Evolutionary conservation across 2,113 vertebrate genomes (phyloP), one percentile per base, ranked within the genome.

Genomic region (Sus scrofa): DNA sequence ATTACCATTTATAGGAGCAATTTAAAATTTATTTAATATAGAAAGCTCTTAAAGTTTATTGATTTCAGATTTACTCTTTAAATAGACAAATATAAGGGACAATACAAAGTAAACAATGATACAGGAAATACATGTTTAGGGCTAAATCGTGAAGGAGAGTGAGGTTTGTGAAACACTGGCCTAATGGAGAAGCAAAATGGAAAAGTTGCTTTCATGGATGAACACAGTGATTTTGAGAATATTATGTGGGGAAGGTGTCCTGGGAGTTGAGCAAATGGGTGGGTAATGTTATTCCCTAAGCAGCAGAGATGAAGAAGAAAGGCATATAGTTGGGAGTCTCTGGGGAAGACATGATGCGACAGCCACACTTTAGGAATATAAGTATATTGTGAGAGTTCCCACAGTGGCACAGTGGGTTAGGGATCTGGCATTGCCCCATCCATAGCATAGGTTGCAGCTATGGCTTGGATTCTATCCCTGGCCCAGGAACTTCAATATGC

Each of bases 21-120:
- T 86, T 65, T 81, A 56, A 96, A 79, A 11, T 92, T 62, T 89
- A 24, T 44, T 67, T 79, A 60, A 12, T 56, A 89, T 62, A 94
- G 88, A 58, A n/a, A 83, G 30, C 34, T 71, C 82, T 52, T 71
- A 32, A n/a, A 62, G 22, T 96, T 58, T 84, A 67, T 70, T 70
- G 54, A 89, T 34, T 73, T 74, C 81, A 79, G 22, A 52, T 74
- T 67, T 86, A 15, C 18, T 70, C 58, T 73, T 63, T 70, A 75
- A 60, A 52, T 70, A 82, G 32, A 34, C 14, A 13, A 37, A n/a
- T n/a, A 50, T 93, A 44, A 63, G n/a, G 34, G 22, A 77, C 39
- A 27, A n/a, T 65, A 30, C 81, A 75, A 71, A 89, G 32, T 89
- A 63, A 58, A n/a, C 34, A 79, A n/a, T 54, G 37, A 60, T 26